Evolutionary conservation across 2,888 invertebrate genomes (phyloP).

Genomic region (Busseola fusca): DNA sequence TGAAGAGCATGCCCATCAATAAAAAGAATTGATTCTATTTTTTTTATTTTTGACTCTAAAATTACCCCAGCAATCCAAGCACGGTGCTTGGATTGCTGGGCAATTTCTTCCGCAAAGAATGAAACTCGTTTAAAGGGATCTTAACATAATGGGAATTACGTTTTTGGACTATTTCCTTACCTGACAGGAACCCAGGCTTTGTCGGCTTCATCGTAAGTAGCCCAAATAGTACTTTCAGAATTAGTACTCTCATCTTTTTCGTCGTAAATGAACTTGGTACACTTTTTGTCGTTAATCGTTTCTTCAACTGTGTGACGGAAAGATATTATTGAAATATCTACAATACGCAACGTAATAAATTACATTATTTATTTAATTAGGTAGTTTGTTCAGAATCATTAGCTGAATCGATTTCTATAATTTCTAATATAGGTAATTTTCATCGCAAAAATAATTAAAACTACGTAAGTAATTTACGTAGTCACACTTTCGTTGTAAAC

Average conservation of each 20-base stretch:
- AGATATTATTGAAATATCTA: conserved; percentile 38
- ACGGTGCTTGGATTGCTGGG: too few species aligned
- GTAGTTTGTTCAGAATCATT: not conserved
- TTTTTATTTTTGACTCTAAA: not conserved
- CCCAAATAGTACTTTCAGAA: conserved; percentile 70
- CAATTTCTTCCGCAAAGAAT: not conserved
- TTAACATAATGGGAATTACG: not conserved
- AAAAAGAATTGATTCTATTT: not conserved
- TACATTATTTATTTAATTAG: not conserved
- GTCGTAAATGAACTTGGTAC: conserved; percentile 64
- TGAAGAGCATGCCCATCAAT: not conserved
- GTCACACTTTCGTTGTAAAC: not conserved
- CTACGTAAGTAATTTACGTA: not conserved
- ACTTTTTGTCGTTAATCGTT: conserved; percentile 62
- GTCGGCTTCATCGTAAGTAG: conserved; percentile 57
- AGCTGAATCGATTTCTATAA: not conserved
- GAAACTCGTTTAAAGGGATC: not conserved
- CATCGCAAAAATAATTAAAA: not conserved
- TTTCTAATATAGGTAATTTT: not conserved
- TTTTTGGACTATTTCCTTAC: conserved; percentile 57
- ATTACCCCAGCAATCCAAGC: not conserved
- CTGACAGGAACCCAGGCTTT: conserved; percentile 73
- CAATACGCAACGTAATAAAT: not conserved
- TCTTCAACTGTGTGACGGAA: conserved; percentile 67
- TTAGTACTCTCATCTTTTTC: conserved; percentile 28